Base-by-base conservation (phyloP, 2,113 vertebrate genomes). In the Antigone vipio region DNA sequence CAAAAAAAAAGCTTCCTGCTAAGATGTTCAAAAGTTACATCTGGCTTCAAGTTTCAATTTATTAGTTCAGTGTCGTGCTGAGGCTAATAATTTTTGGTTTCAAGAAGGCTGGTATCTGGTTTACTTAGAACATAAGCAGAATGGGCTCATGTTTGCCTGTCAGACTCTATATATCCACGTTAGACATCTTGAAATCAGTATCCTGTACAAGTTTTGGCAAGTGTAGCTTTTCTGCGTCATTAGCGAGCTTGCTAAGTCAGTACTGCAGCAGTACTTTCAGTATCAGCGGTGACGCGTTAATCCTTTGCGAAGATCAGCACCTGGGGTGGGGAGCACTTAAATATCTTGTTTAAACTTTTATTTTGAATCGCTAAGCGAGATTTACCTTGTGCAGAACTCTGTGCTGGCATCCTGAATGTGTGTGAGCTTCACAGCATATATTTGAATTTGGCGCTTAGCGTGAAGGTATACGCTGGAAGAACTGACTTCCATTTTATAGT, bases 61-160 rank as follows among this genome's bases (percentile, higher is more conserved):
- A 26, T n/a, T 59, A 8, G 24, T 60, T 68, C 22, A 40, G 3
- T 23, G 2, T 38, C 0, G 0, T 19, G 12, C 17, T 63, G 18
- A 44, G 18, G 22, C 5, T 64, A 40, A 40, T 23, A 0, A 0
- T 1, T 64, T 92, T 52, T 60, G 9, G 3, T 83, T 91, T 88
- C 45, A 35, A 26, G 89, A 80, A 50, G 15, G 22, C 24, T 90
- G 40, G 27, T 68, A 13, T 64, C 44, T 77, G 67, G 4, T 49
- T 94, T 73, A 22, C 7, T 60, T 40, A 77, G 38, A 69, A 71
- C 12, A 20, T 2, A 44, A 23, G 47, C 15, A 83, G 53, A 30
- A 45, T 6, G 11, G 79, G 47, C 15, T 60, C 5, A 3, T 35
- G 34, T 40, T 49, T 82, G 22, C 22, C 18, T 56, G 29, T 10